Conservation (phyloP, 2,797 vertebrate genomes). For the Thamnophis elegans region DNA sequence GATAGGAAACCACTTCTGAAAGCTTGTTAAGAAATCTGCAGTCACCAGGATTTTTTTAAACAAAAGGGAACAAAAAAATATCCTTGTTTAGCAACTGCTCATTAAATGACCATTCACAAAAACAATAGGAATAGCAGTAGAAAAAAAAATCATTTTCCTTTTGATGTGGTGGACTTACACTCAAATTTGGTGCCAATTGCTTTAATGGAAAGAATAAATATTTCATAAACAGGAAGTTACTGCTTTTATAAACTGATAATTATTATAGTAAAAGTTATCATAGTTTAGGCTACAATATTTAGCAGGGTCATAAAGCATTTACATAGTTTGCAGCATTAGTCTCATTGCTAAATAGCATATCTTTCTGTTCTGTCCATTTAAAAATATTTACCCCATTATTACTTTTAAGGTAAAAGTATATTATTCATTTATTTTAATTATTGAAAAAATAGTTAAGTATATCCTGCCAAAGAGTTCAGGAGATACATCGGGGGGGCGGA, state of each 20-base stretch:
- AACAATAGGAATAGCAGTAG: not conserved
- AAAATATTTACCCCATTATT: slow-evolving; percentile 36
- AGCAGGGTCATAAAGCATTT: not conserved
- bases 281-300: slow-evolving; percentile 30
- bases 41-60: not conserved
- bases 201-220: slow-evolving; percentile 31
- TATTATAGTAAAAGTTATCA: slow-evolving; percentile 31
- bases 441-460: slow-evolving; percentile 27
- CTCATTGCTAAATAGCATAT: slow-evolving; percentile 16
- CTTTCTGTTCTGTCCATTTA: slow-evolving; percentile 49
- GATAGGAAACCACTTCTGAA: not conserved
- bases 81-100: not conserved
- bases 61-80: not conserved
- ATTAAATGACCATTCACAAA: not conserved
- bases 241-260: slow-evolving; percentile 29
- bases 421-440: not conserved
- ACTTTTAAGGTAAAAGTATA: slow-evolving; percentile 3
- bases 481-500: not conserved
- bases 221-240: slow-evolving; percentile 37
- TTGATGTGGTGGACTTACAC: not conserved
- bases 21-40: not conserved
- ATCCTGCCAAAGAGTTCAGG: slow-evolving; percentile 42
- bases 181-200: not conserved
- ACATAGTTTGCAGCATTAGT: slow-evolving; percentile 51
- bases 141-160: not conserved